Evolutionary conservation across 2,113 vertebrate species (phyloP), one percentile per base, ranked within the genome.

Genomic region (Podilymbus podiceps): DNA sequence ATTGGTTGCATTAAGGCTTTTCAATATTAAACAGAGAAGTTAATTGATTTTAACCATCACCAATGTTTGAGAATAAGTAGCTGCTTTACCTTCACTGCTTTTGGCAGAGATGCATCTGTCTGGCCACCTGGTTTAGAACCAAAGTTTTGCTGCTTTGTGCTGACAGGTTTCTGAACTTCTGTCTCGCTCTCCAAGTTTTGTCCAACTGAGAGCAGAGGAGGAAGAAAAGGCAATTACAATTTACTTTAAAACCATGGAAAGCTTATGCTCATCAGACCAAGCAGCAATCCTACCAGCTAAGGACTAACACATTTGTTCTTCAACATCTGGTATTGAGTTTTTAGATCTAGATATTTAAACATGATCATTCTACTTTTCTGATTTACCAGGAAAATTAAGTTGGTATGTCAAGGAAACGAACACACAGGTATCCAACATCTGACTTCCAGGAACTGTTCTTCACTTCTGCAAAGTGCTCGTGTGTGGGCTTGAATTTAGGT

Each of bases 51-150:
- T 55, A 84, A 59, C 17, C 20, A 6, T 38, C 12, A 4, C 52
- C 67, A 21, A 7, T 11, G n/a, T 27, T 75, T 40, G 55, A 38
- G 66, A 74, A 75, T 7, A 9, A 92, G 82, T 3, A 25, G 53
- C 58, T 72, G 56, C 12, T 44, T 66, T 97, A 98, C 98, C 98
- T 98, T 98, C 75, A 96, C 75, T 12, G 92, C 73, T 96, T 98
- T 98, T 3, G 97, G 91, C 25, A 72, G 96, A 85, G 98, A 94
- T 55, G 63, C 79, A 71, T 98, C 98, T 27, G 96, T 46, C 90
- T 97, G 95, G 94, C 90, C 97, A 73, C 82, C 84, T 27, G 95
- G 58, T 97, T 95, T 98, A 77, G 92, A 85, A 68, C 95, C 97
- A 31, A 85, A 95, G 88, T 79, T 98, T 58, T 97, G 97, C 42